Percentiles rank a stretch among this genome's conserved stretches.
These are phyloP conservation scores for Elymnias hypermnestra DNA, from an alignment of 1,140 invertebrate species.

Conservation along the genomic window DNA sequence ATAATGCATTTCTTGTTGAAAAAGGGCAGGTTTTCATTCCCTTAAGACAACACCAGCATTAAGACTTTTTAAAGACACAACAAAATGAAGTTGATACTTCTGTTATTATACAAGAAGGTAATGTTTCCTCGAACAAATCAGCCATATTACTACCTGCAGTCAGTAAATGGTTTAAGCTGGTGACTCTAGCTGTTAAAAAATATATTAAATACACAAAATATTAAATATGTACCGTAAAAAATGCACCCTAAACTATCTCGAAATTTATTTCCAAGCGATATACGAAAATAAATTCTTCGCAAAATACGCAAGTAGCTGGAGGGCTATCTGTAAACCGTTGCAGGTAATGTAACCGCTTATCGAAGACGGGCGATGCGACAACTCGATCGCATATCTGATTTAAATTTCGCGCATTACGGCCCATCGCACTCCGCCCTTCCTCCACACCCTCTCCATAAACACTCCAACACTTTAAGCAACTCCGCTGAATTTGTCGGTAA, in stretches of 20 bases:
- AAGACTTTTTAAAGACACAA: too few species aligned
- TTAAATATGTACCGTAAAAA: too few species aligned
- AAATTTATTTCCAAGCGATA: constrained; percentile 30
- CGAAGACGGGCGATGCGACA: constrained; percentile 30
- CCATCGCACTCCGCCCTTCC: constrained; percentile 28
- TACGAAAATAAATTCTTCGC: constrained; percentile 32
- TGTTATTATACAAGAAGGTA: too few species aligned
- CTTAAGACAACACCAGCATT: too few species aligned
- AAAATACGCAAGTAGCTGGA: constrained; percentile 35
- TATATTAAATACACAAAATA: too few species aligned
- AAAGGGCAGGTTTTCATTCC: too few species aligned
- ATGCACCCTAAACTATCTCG: constrained; percentile 13
- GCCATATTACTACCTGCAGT: too few species aligned
- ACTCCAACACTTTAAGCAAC: constrained; percentile 41
- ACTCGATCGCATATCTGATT: constrained; percentile 60
- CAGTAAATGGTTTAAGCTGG: too few species aligned
- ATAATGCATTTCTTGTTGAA: too few species aligned
- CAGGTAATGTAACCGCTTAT: constrained; percentile 47
- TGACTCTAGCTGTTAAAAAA: too few species aligned
- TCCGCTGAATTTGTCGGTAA: constrained; percentile 41
- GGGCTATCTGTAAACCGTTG: constrained; percentile 34
- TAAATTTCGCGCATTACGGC: constrained; percentile 51
- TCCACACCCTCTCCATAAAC: constrained; percentile 37
- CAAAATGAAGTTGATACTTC: too few species aligned
- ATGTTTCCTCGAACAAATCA: too few species aligned